Evolutionary conservation across 2,888 invertebrate genomes (phyloP).

Genomic region (Beris chalybata): DNA sequence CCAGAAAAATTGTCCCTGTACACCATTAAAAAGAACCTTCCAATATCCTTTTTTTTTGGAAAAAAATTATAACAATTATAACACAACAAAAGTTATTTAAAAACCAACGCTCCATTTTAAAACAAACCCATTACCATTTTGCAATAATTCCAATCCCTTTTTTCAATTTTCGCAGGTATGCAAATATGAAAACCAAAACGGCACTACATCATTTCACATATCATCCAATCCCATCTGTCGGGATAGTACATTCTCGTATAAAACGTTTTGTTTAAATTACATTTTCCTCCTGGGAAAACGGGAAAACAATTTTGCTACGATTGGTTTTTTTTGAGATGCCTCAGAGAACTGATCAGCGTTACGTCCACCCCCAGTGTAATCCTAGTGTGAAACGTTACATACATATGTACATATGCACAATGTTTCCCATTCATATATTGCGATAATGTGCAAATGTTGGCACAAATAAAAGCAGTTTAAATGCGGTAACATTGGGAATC

Average conservation of each 20-base stretch:
- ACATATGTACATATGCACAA: neutral
- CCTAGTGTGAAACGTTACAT: neutral
- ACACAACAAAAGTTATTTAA: neutral
- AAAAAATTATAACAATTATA: too few species aligned
- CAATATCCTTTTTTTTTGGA: too few species aligned
- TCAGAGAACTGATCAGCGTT: neutral
- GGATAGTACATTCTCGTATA: conserved; percentile 1
- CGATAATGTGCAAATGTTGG: too few species aligned
- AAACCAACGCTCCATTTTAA: neutral
- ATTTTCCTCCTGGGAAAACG: conserved; percentile 39
- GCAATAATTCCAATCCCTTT: neutral
- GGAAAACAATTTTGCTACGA: conserved; percentile 39
- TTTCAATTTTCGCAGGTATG: neutral
- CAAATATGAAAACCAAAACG: conserved; percentile 9
- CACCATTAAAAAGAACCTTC: too few species aligned
- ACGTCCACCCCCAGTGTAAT: neutral
- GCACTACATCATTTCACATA: conserved; percentile 11
- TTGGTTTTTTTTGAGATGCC: conserved; percentile 33
- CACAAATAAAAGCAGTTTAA: too few species aligned
- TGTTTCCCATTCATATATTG: too few species aligned
- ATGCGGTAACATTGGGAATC: too few species aligned
- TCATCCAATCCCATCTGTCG: conserved; percentile 28
- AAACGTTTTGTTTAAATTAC: conserved; percentile 37
- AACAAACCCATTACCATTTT: neutral
- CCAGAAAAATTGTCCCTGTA: too few species aligned